Evolutionary conservation across 2,113 vertebrate species (phyloP), one percentile per base, ranked within the genome.

Genomic region (Leucoraja erinaceus): DNA sequence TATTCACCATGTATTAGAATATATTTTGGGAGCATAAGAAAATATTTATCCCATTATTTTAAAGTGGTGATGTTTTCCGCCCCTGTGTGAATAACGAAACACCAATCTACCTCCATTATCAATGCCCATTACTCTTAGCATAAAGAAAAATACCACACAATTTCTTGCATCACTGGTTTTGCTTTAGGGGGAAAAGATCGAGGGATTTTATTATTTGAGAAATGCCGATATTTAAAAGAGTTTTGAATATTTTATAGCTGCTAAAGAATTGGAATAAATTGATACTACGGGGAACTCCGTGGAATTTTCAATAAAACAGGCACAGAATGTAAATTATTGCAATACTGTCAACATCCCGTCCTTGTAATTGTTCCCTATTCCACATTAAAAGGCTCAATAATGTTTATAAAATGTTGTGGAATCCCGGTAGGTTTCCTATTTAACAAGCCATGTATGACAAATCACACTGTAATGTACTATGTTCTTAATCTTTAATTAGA

Each of bases 401-500:
- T 96, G 96, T 97, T 97, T 97, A 96, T 96, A 96, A 97, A 97
- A 97, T 97, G 96, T 97, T 96, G 96, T 96, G 96, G 96, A 97
- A 96, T 97, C 97, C 97, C 96, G 95, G 96, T 97, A 97, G 97
- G 96, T 96, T 97, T 96, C 96, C 96, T 97, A 96, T 97, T 97
- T 97, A 97, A 97, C 97, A 97, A 97, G 96, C 97, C 97, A 97
- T 97, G 97, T 97, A 97, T 97, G 97, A 97, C 97, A 97, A 97
- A 97, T 97, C 96, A 96, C 97, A 97, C 96, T 96, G 96, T 97
- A 97, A 97, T 97, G 97, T 97, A 97, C 96, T 97, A 97, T 96
- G 96, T 97, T 97, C 97, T 97, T 97, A 97, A 97, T 97, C 97
- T 97, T 97, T 97, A 97, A 97, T 97, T 97, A 97, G 97, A 97